These are phyloP conservation scores for Drosophila seguyi DNA, from an alignment of 1,140 invertebrate species.

Conservation along the genomic window DNA sequence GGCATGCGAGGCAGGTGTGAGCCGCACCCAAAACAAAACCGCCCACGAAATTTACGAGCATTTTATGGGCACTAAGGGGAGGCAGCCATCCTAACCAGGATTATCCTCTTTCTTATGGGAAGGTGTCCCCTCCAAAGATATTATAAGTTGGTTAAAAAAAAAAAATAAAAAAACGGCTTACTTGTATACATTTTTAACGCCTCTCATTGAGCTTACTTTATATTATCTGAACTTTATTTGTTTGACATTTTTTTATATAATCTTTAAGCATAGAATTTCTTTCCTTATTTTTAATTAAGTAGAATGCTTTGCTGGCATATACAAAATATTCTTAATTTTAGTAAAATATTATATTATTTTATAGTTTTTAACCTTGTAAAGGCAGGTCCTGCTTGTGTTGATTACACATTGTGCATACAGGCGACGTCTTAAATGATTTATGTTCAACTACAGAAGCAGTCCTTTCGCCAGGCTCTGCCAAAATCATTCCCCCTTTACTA, in stretches of 20 bases:
- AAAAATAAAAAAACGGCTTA: not conserved
- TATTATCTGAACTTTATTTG: not conserved
- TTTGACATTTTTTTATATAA: not conserved
- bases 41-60: conserved; percentile 61
- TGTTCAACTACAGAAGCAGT: conserved; percentile 36
- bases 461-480: not conserved
- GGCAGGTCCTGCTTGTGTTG: not conserved
- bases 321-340: too few species aligned
- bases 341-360: not conserved
- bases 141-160: conserved; percentile 10
- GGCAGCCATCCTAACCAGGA: not conserved
- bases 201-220: not conserved
- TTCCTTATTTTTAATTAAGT: too few species aligned
- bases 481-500: not conserved
- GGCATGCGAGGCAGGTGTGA: conserved; percentile 75
- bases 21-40: conserved; percentile 1
- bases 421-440: conserved; percentile 72
- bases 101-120: too few species aligned
- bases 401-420: conserved; percentile 41
- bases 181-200: not conserved
- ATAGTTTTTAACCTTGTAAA: not conserved
- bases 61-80: conserved; percentile 52
- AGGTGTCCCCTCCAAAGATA: conserved; percentile 2
- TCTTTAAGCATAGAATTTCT: not conserved
- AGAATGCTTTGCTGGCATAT: too few species aligned